Evolutionary conservation across 2,797 vertebrate species (phyloP).

Genomic region (Pelochelys cantorii): DNA sequence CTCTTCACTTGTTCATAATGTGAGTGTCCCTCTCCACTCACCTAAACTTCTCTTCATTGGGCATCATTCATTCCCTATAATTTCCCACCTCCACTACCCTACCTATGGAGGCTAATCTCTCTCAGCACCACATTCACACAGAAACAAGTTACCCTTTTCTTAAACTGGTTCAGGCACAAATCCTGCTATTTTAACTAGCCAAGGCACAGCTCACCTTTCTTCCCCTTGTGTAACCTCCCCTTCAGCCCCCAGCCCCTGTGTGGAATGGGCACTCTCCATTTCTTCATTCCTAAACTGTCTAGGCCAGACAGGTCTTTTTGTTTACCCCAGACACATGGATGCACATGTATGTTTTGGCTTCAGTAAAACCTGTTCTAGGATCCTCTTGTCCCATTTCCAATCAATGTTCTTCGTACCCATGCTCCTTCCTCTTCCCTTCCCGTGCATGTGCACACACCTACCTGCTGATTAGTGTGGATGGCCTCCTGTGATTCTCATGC

Average conservation of each 20-base stretch:
- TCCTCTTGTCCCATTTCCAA: neutral
- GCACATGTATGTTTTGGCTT: neutral
- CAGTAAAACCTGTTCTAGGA: neutral
- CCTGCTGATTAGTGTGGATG: neutral
- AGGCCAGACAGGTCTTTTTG: neutral
- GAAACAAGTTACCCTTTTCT: neutral
- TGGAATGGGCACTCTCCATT: neutral
- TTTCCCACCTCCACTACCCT: neutral
- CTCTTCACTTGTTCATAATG: neutral
- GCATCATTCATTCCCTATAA: neutral
- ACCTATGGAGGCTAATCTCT: neutral
- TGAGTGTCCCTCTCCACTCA: neutral
- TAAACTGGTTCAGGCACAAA: neutral
- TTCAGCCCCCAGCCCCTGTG: neutral
- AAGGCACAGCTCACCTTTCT: neutral
- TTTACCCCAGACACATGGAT: neutral
- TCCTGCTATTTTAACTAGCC: neutral
- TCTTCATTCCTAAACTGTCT: neutral
- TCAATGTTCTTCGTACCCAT: neutral
- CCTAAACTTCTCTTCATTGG: neutral
- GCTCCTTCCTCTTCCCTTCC: neutral
- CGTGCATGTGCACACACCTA: neutral
- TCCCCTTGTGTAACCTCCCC: neutral
- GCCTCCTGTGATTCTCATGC: neutral
- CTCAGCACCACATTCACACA: neutral